Evolutionary conservation across 2,888 invertebrate species (phyloP), one percentile per base, ranked within the genome.

Genomic region (Prosopocoilus inquinatus): DNA sequence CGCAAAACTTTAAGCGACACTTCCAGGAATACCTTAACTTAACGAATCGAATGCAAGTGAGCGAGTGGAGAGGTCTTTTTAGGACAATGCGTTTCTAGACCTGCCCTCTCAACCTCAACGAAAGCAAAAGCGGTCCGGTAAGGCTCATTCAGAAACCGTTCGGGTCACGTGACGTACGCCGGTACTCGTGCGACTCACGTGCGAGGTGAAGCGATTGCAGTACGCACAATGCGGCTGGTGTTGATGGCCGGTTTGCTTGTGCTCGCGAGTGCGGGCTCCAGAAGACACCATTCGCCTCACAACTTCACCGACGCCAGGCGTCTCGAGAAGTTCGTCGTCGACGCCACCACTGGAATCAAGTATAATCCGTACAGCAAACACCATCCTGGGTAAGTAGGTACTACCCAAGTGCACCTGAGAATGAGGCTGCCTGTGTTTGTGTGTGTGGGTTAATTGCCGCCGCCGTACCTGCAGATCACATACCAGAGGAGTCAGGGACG

Each of bases 341-440:
- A 69, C 50, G 45, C 59, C n/a, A 53, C 49, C 13, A 65, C 66
- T 11, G 69, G 68, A 12, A 65, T 66, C 32, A 60, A 61, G 20
- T 69, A 67, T 60, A 69, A 68, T 59, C 65, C 69, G 9, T 70
- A 69, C 60, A 67, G 63, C 54, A 71, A 71, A 58, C 67, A 69
- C 56, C 67, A 69, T 61, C 65, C 69, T 38, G 71, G 71, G 71
- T 71, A 57, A 70, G 68, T 65, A 41, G 16, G 13, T 20, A 13
- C 20, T 1, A n/a, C n/a, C n/a, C n/a, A n/a, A n/a, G 39, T 15
- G 39, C 15, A 20, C 13, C 15, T 43, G 43, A 20, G 43, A 39
- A 43, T 43, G 20, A 28, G 20, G 20, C 20, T 28, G 20, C 7
- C 5, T 28, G 16, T 16, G 20, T 28, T 4, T 28, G 20, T 28